Base-by-base conservation (phyloP, 2,888 invertebrate genomes). In the Pelosia muscerda region DNA sequence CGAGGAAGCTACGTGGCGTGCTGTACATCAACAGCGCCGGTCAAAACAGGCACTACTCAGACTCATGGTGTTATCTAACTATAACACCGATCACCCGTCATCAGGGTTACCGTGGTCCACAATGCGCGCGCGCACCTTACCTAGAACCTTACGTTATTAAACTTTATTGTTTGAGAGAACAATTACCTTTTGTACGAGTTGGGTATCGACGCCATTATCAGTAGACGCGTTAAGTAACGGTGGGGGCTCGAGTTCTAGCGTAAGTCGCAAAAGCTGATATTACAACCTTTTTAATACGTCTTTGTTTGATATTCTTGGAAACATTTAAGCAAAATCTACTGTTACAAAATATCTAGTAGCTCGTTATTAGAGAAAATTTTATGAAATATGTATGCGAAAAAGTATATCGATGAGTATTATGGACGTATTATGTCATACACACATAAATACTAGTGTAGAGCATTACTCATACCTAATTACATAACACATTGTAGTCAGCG, bases 141-240 rank as follows among this genome's bases (percentile, higher is more conserved):
- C 87, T 93, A 93, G 93, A 93, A 93, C 86, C 88, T 90, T 89
- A 87, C 90, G 87, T 91, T 92, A 91, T 90, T 90, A 88, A 89
- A 88, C 91, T 90, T 92, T 89, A 94, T 94, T 93, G 93, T 94
- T 93, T 90, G 83, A 90, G 90, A 92, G 93, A 94, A 95, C 94
- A 95, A 94, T 94, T 92, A 93, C 93, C 94, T 91, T 94, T 95
- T 94, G 94, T 94, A 91, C 85, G 85, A 87, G 87, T 86, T 87
- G 82, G 86, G 86, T 90, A 91, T 91, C 89, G 91, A 85, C 81
- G 82, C 85, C 88, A 89, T 92, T 92, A 92, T 92, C 92, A 89
- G 90, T 88, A 89, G 87, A 88, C 86, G 89, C 86, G 86, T 92
- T 92, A 90, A 87, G 87, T 92, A 92, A 91, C 90, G 85, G 82